A percentile compares a stretch with the other conserved stretches of the same genome.
These are phyloP conservation scores for Myoxocephalus aenaeus DNA, from an alignment of 2,797 vertebrate genomes.

Conservation along the genomic window DNA sequence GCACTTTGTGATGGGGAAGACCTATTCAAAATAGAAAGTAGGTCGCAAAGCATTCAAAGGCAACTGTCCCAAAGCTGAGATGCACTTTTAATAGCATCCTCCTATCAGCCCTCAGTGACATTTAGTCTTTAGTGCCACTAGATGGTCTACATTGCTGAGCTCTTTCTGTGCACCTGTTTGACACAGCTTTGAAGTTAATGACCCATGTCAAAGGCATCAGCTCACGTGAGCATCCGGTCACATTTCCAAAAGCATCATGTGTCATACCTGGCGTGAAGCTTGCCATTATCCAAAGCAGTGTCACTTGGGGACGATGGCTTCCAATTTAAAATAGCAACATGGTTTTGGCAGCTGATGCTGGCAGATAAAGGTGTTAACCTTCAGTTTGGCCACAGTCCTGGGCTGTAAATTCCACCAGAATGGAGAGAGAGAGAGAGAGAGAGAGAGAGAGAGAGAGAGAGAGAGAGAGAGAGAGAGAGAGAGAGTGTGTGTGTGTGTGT, in stretches of 20 bases:
- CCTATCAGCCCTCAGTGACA: slow-evolving; percentile 16
- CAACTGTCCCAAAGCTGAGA: not conserved
- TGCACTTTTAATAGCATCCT: slow-evolving; percentile 20
- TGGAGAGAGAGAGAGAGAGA: slow-evolving; percentile 37
- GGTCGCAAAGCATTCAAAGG: slow-evolving; percentile 11
- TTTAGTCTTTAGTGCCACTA: slow-evolving; percentile 1
- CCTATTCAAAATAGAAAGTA: slow-evolving; percentile 23
- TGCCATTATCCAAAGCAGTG: slow-evolving; percentile 46
- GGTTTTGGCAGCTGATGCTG: slow-evolving; percentile 67
- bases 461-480: slow-evolving; percentile 33
- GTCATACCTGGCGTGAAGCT: slow-evolving; percentile 52
- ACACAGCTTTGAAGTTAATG: slow-evolving; percentile 31
- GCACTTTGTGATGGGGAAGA: slow-evolving; percentile 44
- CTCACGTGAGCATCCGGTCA: slow-evolving; percentile 45
- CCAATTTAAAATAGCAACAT: slow-evolving; percentile 68
- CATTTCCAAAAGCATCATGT: slow-evolving; percentile 48
- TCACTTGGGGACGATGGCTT: slow-evolving; percentile 47
- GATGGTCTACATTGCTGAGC: slow-evolving; percentile 15
- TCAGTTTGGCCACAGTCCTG: slow-evolving; percentile 62
- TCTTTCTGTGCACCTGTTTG: slow-evolving; percentile 24
- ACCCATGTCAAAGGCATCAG: slow-evolving; percentile 26
- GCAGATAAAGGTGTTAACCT: slow-evolving; percentile 66
- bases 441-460: slow-evolving; percentile 23
- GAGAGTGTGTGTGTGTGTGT: not conserved
- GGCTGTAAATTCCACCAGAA: slow-evolving; percentile 66